Conservation (phyloP, 2,888 invertebrate genomes). For the Tridacna crocea region DNA sequence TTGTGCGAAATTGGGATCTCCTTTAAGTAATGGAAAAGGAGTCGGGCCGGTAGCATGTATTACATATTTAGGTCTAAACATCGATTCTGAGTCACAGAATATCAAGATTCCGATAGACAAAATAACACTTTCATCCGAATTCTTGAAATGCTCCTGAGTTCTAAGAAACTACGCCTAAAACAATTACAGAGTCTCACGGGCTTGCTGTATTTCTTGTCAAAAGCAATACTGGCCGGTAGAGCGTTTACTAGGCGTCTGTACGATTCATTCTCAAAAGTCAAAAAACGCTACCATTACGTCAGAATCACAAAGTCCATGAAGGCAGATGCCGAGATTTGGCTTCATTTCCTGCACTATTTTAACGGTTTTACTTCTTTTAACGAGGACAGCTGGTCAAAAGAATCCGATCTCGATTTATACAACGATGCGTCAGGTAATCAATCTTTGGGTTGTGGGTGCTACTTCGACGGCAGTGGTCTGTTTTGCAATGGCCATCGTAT, state of each 20-base stretch:
- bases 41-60: slow-evolving; percentile 20
- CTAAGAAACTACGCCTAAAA: slow-evolving; percentile 25
- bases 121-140: neutral
- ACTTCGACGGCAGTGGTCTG: neutral
- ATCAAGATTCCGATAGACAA: slow-evolving; percentile 30
- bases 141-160: neutral
- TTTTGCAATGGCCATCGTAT: neutral
- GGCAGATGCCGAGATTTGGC: slow-evolving; percentile 33
- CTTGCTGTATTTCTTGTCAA: slow-evolving; percentile 32
- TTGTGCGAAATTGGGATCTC: slow-evolving; percentile 32
- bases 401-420: neutral
- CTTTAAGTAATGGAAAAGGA: slow-evolving; percentile 35
- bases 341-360: slow-evolving; percentile 21
- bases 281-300: slow-evolving; percentile 27
- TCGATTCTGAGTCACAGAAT: slow-evolving; percentile 14
- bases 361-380: neutral
- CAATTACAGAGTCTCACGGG: slow-evolving; percentile 35
- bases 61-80: slow-evolving; percentile 32
- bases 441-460: neutral
- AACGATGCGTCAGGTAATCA: neutral
- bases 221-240: slow-evolving; percentile 26
- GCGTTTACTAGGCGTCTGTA: slow-evolving; percentile 34
- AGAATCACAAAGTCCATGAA: slow-evolving; percentile 20
- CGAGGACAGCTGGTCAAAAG: neutral
- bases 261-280: slow-evolving; percentile 18